A percentile compares a stretch with the other conserved stretches of the same genome.
Conservation (phyloP, 1,140 invertebrate species). For the Drosophila ercepeae region DNA sequence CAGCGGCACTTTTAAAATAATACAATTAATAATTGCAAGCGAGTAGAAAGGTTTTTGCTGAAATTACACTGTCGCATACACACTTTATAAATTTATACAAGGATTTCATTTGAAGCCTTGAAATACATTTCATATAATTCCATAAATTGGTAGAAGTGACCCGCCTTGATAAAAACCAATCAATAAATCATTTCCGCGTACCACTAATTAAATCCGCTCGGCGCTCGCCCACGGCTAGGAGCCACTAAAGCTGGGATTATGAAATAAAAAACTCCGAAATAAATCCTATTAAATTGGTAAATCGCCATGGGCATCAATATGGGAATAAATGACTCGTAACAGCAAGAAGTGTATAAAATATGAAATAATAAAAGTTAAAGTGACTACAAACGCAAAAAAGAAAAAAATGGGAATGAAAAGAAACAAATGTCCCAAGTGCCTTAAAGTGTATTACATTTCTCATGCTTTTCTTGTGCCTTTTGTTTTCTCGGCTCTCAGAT, state of each 20-base stretch:
- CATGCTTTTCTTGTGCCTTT: slow-evolving; percentile 17
- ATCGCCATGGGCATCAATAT: slow-evolving; percentile 38
- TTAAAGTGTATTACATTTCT: slow-evolving; percentile 44
- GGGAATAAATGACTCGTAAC: slow-evolving; percentile 16
- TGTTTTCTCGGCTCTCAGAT: background rate
- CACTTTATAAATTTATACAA: no score
- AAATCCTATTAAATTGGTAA: slow-evolving; percentile 27
- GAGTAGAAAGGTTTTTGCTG: background rate
- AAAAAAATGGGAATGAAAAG: background rate
- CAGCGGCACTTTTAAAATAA: background rate
- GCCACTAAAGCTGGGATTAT: slow-evolving; percentile 25
- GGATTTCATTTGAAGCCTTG: background rate
- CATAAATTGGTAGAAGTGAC: background rate
- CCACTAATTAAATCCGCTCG: slow-evolving; percentile 57
- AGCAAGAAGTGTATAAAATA: slow-evolving; percentile 22
- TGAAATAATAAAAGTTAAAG: slow-evolving; percentile 51
- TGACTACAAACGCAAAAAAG: slow-evolving; percentile 7
- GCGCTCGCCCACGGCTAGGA: background rate
- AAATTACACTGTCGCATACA: no score
- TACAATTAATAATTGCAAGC: background rate
- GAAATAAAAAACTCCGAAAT: slow-evolving; percentile 3
- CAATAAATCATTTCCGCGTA: slow-evolving; percentile 60
- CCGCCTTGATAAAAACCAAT: slow-evolving; percentile 30
- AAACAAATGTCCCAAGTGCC: slow-evolving; percentile 34
- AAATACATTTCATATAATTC: background rate